phyloP scores from a whole-genome alignment of 2,888 invertebrate genomes.

The Xestia xanthographa region DNA sequence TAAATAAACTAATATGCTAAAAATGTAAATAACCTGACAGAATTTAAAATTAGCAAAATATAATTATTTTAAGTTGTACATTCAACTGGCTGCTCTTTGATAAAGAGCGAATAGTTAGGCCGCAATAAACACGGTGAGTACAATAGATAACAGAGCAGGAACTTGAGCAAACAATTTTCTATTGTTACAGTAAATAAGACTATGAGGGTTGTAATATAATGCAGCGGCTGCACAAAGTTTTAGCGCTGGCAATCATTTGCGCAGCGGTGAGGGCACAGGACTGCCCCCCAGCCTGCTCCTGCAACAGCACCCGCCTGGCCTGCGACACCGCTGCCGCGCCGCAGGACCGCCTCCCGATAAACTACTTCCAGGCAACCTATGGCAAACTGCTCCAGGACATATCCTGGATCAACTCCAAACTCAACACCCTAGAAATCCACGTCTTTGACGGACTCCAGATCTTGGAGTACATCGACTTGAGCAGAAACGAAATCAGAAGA shows the following conservation, averaged over 20 bases:
- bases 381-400: slow-evolving; percentile 84
- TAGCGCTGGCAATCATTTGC: slow-evolving; percentile 88
- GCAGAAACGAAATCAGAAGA: slow-evolving; percentile 91
- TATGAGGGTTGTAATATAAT: slow-evolving; percentile 89
- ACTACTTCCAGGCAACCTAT: slow-evolving; percentile 68
- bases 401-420: slow-evolving; percentile 90
- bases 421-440: slow-evolving; percentile 85
- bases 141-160: slow-evolving; percentile 49
- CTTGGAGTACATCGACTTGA: slow-evolving; percentile 91
- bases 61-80: slow-evolving; percentile 16
- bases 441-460: slow-evolving; percentile 85
- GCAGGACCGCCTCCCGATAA: slow-evolving; percentile 71
- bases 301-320: slow-evolving; percentile 79
- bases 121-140: slow-evolving; percentile 33
- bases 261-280: slow-evolving; percentile 79
- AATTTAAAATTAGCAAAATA: slow-evolving; percentile 23
- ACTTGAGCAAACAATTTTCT: slow-evolving; percentile 70
- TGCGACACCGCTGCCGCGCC: slow-evolving; percentile 76
- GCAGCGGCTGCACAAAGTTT: slow-evolving; percentile 90
- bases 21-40: neutral
- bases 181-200: slow-evolving; percentile 89
- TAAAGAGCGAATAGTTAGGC: slow-evolving; percentile 16
- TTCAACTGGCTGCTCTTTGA: slow-evolving; percentile 15
- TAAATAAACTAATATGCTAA: slow-evolving; percentile 6
- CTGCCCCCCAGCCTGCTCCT: slow-evolving; percentile 80